phyloP scores from a whole-genome alignment of 64 coral and sea anemone genomes.

The Anthopleura sola region DNA sequence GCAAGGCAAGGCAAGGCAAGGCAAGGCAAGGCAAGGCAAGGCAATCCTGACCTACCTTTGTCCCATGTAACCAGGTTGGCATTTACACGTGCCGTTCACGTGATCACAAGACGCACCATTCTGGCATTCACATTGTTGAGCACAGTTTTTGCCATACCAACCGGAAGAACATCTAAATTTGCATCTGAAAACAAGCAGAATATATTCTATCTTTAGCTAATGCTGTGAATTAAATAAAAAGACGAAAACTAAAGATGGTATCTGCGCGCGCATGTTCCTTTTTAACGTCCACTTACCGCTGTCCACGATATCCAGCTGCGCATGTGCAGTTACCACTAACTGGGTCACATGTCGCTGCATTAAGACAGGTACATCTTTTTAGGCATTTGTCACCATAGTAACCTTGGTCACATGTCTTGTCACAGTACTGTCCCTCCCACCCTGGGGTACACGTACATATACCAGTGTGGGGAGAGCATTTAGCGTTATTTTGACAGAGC shows the following conservation, averaged over 20 bases:
- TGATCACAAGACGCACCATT: constrained; percentile 76
- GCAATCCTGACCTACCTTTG: too few relatives aligned
- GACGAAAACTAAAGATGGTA: not conserved
- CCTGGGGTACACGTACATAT: constrained; percentile 64
- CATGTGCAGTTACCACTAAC: constrained; percentile 67
- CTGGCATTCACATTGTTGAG: constrained; percentile 42
- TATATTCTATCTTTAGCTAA: too few relatives aligned
- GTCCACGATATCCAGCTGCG: constrained; percentile 29
- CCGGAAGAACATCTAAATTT: constrained; percentile 31
- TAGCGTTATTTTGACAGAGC: constrained; percentile 65
- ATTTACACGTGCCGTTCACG: constrained; percentile 34
- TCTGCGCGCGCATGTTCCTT: too few relatives aligned
- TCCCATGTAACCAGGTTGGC: too few relatives aligned
- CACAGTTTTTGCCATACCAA: constrained; percentile 59
- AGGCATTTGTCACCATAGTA: constrained; percentile 70
- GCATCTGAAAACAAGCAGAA: constrained; percentile 31
- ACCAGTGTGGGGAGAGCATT: constrained; percentile 64
- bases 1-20: not conserved
- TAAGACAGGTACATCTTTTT: constrained; percentile 53
- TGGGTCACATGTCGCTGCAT: constrained; percentile 63
- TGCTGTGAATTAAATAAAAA: too few relatives aligned
- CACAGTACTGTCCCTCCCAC: constrained; percentile 58
- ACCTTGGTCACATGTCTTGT: constrained; percentile 64
- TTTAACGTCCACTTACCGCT: constrained; percentile 36
- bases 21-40: too few relatives aligned